phyloP scores from a whole-genome alignment of 1,140 invertebrate genomes.

The Euura lappo region DNA sequence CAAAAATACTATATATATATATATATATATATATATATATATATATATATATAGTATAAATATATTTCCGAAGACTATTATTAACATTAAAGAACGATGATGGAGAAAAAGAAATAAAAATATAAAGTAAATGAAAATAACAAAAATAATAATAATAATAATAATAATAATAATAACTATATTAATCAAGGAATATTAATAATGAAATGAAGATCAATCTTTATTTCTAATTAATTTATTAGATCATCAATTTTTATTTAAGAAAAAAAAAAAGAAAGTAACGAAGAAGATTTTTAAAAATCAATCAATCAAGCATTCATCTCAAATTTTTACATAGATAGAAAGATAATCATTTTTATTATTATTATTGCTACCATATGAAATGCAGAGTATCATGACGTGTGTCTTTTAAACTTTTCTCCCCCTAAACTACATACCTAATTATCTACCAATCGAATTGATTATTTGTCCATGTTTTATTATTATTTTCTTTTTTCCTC shows the following conservation, averaged over 20 bases:
- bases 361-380: background rate
- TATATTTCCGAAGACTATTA: constrained; percentile 32
- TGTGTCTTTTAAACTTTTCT: background rate
- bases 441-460: background rate
- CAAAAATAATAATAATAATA: no score
- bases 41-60: constrained; percentile 27
- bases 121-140: no score
- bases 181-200: constrained; percentile 6
- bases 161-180: background rate
- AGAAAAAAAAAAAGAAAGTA: no score
- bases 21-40: constrained; percentile 20
- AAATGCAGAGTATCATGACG: constrained; percentile 4
- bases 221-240: background rate
- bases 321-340: background rate
- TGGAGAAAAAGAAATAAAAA: no score
- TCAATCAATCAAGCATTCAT: background rate
- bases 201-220: background rate
- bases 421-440: background rate
- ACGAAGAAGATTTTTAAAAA: no score
- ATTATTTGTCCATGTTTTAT: background rate
- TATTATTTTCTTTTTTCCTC: background rate
- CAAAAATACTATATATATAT: background rate
- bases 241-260: background rate
- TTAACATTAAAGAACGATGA: constrained; percentile 18
- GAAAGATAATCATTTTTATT: background rate